A percentile compares a stretch with the other conserved stretches of the same genome.
phyloP scores from a whole-genome alignment of 2,888 invertebrate species.

The Acronicta alni region DNA sequence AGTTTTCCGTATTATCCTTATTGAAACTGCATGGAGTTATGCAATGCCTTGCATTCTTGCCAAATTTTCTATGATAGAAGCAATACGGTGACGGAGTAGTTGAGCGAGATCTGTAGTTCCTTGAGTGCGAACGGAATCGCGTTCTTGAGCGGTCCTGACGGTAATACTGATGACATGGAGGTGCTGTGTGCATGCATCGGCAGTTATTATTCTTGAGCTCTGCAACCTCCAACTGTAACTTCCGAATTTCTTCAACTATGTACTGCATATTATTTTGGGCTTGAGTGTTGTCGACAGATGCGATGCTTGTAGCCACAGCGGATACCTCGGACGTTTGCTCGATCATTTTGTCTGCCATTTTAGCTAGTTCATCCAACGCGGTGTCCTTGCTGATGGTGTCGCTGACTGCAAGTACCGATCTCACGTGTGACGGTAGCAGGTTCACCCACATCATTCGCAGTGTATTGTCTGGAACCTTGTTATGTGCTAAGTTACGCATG shows the following conservation, averaged over 20 bases:
- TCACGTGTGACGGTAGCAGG: conserved; percentile 19
- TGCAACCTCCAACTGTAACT: too few relatives aligned
- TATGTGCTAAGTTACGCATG: conserved; percentile 32
- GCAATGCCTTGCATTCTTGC: conserved; percentile 2
- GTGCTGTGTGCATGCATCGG: too few relatives aligned
- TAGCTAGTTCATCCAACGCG: conserved; percentile 14
- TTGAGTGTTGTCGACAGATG: too few relatives aligned
- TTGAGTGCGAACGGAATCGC: too few relatives aligned
- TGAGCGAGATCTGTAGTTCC: background rate
- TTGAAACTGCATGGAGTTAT: conserved; percentile 8
- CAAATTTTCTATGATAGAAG: background rate
- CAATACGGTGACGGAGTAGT: conserved; percentile 8
- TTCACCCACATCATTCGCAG: conserved; percentile 21
- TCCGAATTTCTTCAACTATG: too few relatives aligned
- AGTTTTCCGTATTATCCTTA: conserved; percentile 17
- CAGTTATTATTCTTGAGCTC: too few relatives aligned
- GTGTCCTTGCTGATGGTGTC: conserved; percentile 21
- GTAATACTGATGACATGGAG: background rate
- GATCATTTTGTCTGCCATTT: conserved; percentile 22
- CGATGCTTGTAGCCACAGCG: background rate
- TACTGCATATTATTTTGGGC: too few relatives aligned
- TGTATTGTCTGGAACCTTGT: conserved; percentile 23
- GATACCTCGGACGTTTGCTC: conserved; percentile 6
- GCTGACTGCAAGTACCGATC: conserved; percentile 21
- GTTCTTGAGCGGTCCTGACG: background rate